Base-by-base conservation (phyloP, 2,888 invertebrate species). In the Scaptomyza tumidula region DNA sequence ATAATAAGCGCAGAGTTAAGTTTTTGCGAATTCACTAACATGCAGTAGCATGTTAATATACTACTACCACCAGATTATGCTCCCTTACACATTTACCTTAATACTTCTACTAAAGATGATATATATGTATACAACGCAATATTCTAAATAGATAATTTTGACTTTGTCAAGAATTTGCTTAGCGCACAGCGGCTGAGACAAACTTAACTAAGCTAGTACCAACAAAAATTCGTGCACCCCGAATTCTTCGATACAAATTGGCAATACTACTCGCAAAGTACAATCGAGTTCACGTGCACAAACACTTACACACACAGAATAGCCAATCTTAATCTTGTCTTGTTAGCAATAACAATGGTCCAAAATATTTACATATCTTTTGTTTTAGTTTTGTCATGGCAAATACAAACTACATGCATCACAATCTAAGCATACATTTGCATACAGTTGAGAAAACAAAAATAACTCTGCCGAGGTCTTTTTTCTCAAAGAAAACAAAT, bases 151-250 rank as follows among this genome's bases (percentile, higher is more conserved):
- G 64, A 54, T 63, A 29, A 39, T 48, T 49, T 58, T 60, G 46
- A 46, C 57, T 57, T 59, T 62, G 53, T 43, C 77, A 80, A 80
- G 73, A 84, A 68, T 54, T 77, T 53, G 87, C 87, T 87, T 73
- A 44, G 59, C 48, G 78, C 80, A 87, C 85, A 63, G 67, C 62
- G 72, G 72, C 80, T 80, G 58, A 69, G 49, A 59, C 61, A 57
- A 31, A 39, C 24, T 27, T 13, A 33, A 33, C 33, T 33, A 67
- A 35, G 33, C 39, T 39, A 10, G 33, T 10, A 39, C 43, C 13
- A 6, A 27, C 13, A 6, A 27, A 71, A 45, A 37, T 41, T 50
- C 48, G 46, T 19, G 77, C 65, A 76, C 66, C n/a, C 27, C n/a
- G 27, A 62, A 58, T 43, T 31, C 31, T 16, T 50, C 41, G 48